These are phyloP conservation scores for Caenorhabditis afra DNA, from an alignment of 2,888 invertebrate species.

Conservation along the genomic window DNA sequence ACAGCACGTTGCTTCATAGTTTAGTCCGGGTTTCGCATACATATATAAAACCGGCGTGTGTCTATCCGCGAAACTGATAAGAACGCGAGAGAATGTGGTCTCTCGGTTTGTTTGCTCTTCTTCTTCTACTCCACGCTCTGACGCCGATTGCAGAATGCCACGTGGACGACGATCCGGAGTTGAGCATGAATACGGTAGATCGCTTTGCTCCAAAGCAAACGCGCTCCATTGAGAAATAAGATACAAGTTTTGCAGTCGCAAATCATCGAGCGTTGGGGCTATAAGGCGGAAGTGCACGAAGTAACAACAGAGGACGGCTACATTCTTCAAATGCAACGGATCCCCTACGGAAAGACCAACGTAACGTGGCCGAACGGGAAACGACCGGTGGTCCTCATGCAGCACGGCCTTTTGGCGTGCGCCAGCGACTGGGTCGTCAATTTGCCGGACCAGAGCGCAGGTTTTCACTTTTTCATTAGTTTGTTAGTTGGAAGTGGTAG, in stretches of 20 bases:
- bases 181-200: constrained; percentile 50
- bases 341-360: constrained; percentile 83
- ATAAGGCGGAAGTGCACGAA: constrained; percentile 78
- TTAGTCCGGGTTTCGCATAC: constrained; percentile 10
- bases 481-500: too few species aligned
- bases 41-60: constrained; percentile 11
- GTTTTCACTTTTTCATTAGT: constrained; percentile 2
- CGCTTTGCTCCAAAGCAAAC: constrained; percentile 14
- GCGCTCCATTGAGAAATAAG: neutral
- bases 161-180: constrained; percentile 48
- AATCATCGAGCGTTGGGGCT: constrained; percentile 80
- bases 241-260: constrained; percentile 58
- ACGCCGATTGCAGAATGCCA: neutral
- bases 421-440: constrained; percentile 72
- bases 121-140: neutral
- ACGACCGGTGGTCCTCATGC: constrained; percentile 83
- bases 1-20: constrained; percentile 12
- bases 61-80: constrained; percentile 4
- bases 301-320: constrained; percentile 88
- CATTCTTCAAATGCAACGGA: constrained; percentile 88
- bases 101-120: neutral
- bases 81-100: neutral
- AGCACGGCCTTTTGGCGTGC: constrained; percentile 86
- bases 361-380: constrained; percentile 57
- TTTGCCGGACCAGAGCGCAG: constrained; percentile 67